These are phyloP conservation scores for Meriones psammophilus DNA, from an alignment of 2,797 vertebrate genomes.

Conservation along the genomic window DNA sequence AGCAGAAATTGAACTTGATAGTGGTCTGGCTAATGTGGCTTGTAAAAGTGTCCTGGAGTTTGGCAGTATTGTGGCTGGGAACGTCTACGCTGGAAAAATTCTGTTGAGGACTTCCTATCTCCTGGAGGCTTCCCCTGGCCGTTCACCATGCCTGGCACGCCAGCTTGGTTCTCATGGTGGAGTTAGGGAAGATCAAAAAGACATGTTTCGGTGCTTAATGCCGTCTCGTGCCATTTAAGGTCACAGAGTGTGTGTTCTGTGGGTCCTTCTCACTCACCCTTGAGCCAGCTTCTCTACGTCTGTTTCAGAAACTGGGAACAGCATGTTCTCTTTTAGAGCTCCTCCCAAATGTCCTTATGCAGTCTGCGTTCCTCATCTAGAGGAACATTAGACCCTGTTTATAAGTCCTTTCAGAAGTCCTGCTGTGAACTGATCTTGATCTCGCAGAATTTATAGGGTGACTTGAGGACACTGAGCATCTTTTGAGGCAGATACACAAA, in stretches of 20 bases:
- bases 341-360: conserved; percentile 16
- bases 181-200: conserved; percentile 4
- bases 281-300: neutral
- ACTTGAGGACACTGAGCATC: neutral
- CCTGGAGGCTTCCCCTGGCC: neutral
- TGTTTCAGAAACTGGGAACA: conserved; percentile 25
- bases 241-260: neutral
- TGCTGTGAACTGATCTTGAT: conserved; percentile 48
- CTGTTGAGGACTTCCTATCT: neutral
- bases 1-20: conserved; percentile 54
- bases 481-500: conserved; percentile 40
- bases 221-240: neutral
- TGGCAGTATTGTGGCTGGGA: neutral
- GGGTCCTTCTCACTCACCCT: neutral
- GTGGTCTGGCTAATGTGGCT: conserved; percentile 57
- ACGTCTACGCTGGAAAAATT: neutral
- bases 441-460: conserved; percentile 42
- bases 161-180: neutral
- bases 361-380: neutral
- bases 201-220: neutral
- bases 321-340: neutral
- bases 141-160: neutral
- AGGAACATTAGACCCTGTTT: conserved; percentile 48
- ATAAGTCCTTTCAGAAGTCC: neutral
- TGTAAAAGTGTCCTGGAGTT: conserved; percentile 62